Evolutionary conservation across 1,140 invertebrate genomes (phyloP).

Genomic region (Drosophila arizonae): DNA sequence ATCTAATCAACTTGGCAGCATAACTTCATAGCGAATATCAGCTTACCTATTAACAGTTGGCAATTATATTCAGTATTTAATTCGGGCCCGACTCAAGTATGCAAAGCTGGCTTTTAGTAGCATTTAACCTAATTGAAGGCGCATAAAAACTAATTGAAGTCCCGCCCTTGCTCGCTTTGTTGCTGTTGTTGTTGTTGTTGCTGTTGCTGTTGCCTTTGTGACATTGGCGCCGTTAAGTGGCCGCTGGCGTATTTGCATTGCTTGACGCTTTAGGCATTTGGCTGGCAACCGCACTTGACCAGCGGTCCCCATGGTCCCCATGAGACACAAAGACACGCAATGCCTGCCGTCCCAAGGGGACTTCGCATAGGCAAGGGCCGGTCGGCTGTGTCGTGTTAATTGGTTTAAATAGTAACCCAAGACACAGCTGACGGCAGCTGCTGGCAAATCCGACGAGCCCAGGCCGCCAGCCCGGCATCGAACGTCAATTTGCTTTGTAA

Average conservation of each 20-base stretch:
- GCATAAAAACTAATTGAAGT: slow-evolving; percentile 46
- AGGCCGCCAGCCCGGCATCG: slow-evolving; percentile 28
- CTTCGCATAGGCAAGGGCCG: too few species aligned
- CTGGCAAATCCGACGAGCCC: slow-evolving; percentile 54
- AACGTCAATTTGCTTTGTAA: slow-evolving; percentile 75
- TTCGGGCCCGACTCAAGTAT: slow-evolving; percentile 10
- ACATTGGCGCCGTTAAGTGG: slow-evolving; percentile 56
- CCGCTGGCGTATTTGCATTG: slow-evolving; percentile 60
- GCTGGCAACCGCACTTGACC: slow-evolving; percentile 34
- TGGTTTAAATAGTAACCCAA: slow-evolving; percentile 77
- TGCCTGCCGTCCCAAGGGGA: neutral
- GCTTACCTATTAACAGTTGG: neutral
- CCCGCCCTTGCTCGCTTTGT: neutral
- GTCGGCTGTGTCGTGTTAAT: slow-evolving; percentile 56
- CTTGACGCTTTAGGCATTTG: slow-evolving; percentile 38
- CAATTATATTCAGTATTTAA: neutral
- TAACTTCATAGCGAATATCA: too few species aligned
- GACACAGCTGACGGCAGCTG: slow-evolving; percentile 37
- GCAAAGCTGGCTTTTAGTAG: slow-evolving; percentile 27
- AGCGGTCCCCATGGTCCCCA: slow-evolving; percentile 23
- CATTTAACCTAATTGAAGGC: slow-evolving; percentile 37
- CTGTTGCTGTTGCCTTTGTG: slow-evolving; percentile 15
- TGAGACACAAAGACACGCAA: slow-evolving; percentile 46
- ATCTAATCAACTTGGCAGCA: too few species aligned
- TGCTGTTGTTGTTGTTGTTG: neutral